These are phyloP conservation scores for Choloepus didactylus DNA, from an alignment of 2,797 vertebrate genomes.

Conservation along the genomic window DNA sequence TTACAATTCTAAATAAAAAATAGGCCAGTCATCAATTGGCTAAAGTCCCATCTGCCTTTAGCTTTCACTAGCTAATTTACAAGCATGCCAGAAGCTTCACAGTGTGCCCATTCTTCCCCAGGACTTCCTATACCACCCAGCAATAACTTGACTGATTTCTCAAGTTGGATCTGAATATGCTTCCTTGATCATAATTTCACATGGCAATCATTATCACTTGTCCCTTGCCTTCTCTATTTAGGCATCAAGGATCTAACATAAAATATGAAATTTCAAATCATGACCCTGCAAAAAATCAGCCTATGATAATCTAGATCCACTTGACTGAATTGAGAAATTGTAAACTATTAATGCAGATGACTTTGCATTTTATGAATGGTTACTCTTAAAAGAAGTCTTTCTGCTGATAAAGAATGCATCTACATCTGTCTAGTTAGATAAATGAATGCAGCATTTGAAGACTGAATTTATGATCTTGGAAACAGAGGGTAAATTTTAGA, in stretches of 20 bases:
- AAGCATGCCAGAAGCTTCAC: conserved; percentile 44
- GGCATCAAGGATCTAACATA: conserved; percentile 5
- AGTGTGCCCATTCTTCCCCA: conserved; percentile 42
- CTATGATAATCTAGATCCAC: background rate
- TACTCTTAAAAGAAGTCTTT: background rate
- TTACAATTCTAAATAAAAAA: conserved; percentile 74
- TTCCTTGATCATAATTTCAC: background rate
- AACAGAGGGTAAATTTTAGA: conserved; percentile 16
- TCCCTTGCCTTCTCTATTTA: background rate
- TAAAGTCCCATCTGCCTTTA: conserved; percentile 52
- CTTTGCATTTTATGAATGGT: background rate
- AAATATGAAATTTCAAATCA: conserved; percentile 16
- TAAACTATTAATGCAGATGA: background rate
- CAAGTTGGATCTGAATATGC: background rate
- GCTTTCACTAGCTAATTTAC: conserved; percentile 42
- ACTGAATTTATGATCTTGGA: background rate
- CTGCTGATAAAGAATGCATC: background rate
- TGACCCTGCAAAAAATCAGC: background rate
- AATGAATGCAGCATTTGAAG: background rate
- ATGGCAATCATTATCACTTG: background rate
- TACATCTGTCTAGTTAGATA: background rate
- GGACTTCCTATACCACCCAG: background rate
- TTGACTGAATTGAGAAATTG: background rate
- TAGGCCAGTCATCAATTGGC: conserved; percentile 61
- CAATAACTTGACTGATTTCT: conserved; percentile 14